Conservation (phyloP, 2,113 vertebrate genomes). For the Puntigrus tetrazona region DNA sequence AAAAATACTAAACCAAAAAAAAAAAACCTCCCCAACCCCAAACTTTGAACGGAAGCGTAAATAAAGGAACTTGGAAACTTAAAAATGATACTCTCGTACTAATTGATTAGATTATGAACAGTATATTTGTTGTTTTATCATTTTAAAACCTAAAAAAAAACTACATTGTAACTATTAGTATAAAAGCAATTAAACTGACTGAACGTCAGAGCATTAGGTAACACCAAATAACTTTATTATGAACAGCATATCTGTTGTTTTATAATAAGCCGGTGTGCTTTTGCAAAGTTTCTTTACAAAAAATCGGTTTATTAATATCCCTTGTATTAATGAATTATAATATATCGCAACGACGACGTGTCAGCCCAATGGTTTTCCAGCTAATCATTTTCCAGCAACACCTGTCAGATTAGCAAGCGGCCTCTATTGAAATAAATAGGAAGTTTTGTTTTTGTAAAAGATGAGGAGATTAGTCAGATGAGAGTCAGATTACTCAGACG, state of each 20-base stretch:
- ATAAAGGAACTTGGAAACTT: too few relatives aligned
- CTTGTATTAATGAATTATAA: too few relatives aligned
- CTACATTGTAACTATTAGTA: too few relatives aligned
- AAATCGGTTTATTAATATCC: too few relatives aligned
- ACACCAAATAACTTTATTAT: background rate
- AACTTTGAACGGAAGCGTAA: background rate
- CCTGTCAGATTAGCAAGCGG: background rate
- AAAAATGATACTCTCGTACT: too few relatives aligned
- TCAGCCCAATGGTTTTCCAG: too few relatives aligned
- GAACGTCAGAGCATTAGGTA: background rate
- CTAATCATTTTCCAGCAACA: too few relatives aligned
- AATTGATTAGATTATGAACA: too few relatives aligned
- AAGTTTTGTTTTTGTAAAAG: background rate
- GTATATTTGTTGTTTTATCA: too few relatives aligned
- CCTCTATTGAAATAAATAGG: background rate
- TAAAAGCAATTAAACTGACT: background rate
- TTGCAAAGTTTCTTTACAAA: background rate
- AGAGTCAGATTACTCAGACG: conserved; percentile 23
- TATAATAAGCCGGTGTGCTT: background rate
- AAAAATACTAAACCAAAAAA: too few relatives aligned
- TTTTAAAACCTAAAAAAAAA: too few relatives aligned
- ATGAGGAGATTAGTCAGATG: conserved; percentile 22
- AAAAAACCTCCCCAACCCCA: background rate
- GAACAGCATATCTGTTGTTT: background rate
- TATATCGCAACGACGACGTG: too few relatives aligned